phyloP scores from a whole-genome alignment of 35 echinoderm and acorn worm genomes.

The Strongylocentrotus purpuratus region DNA sequence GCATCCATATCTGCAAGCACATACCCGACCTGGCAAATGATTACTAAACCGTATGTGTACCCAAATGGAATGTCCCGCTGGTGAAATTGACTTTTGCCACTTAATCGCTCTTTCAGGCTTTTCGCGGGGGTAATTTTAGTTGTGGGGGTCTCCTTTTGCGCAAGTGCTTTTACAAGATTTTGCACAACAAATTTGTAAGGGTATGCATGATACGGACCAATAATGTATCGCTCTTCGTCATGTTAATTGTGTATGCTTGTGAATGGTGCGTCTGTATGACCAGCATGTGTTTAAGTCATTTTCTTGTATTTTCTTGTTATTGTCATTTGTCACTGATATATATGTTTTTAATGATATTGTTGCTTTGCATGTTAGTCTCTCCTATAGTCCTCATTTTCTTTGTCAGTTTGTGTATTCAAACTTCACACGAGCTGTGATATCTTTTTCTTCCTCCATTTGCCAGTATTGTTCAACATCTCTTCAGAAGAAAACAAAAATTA shows the following conservation, averaged over 20 bases:
- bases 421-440: not conserved
- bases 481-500: not conserved
- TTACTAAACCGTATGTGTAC: not conserved
- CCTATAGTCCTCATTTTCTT: not conserved
- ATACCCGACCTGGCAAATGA: not conserved
- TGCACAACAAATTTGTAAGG: slow-evolving; percentile 9
- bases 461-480: not conserved
- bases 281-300: not conserved
- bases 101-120: not conserved
- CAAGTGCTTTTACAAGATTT: not conserved
- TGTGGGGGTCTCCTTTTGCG: not conserved
- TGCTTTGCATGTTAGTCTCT: not conserved
- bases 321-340: not conserved
- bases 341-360: not conserved
- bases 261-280: not conserved
- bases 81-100: slow-evolving; percentile 11
- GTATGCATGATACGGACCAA: not conserved
- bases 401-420: not conserved
- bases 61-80: slow-evolving; percentile 7
- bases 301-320: not conserved
- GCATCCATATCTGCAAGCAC: not conserved
- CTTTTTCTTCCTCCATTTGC: not conserved
- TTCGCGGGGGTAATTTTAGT: not conserved
- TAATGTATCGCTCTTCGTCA: not conserved
- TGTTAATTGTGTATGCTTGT: not conserved